phyloP scores from a whole-genome alignment of 2,113 vertebrate genomes.

The Apus apus region DNA sequence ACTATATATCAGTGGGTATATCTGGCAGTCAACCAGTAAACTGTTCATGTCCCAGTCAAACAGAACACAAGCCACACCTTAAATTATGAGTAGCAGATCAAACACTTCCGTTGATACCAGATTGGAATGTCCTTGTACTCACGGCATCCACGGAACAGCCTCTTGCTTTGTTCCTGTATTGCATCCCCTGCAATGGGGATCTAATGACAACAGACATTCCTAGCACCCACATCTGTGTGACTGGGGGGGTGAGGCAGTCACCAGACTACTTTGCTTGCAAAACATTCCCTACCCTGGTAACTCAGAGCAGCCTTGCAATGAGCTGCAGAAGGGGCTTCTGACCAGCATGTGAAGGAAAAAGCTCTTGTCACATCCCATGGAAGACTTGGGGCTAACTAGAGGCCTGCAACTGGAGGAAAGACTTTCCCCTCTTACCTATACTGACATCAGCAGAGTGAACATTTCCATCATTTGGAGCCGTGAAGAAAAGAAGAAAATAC shows the following conservation, averaged over 20 bases:
- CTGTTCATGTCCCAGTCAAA: background rate
- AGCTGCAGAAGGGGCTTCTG: background rate
- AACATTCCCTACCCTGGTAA: background rate
- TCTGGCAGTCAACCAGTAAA: background rate
- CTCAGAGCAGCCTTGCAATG: background rate
- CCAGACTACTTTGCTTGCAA: background rate
- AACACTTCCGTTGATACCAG: background rate
- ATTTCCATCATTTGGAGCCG: background rate
- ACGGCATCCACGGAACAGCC: background rate
- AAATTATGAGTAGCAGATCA: background rate
- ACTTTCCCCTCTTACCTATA: background rate
- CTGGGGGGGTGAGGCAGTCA: background rate
- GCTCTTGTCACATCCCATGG: background rate
- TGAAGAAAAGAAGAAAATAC: background rate
- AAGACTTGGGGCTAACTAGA: background rate
- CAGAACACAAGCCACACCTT: conserved; percentile 23
- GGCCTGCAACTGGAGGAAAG: background rate
- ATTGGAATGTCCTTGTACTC: background rate
- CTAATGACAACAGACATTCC: background rate
- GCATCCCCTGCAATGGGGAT: background rate
- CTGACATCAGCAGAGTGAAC: background rate
- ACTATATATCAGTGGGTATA: background rate
- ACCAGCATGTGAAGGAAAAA: background rate
- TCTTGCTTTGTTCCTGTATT: background rate
- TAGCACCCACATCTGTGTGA: background rate